Conservation (phyloP, 1,140 invertebrate genomes). For the Cecropterus lyciades region DNA sequence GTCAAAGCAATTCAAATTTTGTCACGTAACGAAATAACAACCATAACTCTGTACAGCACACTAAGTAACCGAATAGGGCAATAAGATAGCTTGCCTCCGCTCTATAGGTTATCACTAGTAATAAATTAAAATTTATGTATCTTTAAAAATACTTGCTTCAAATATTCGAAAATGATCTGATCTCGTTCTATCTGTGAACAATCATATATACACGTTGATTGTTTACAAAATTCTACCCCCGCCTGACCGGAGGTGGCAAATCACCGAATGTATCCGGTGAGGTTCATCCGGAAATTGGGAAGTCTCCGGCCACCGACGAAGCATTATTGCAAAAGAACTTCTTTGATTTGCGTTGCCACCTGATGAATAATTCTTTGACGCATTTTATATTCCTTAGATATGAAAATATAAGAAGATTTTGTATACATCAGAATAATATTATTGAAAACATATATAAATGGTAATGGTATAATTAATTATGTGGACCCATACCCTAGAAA, state of each 20-base stretch:
- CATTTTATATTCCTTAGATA: neutral
- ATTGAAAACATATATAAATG: neutral
- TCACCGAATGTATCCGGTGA: conserved; percentile 49
- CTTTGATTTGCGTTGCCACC: conserved; percentile 36
- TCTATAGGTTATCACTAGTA: too few species aligned
- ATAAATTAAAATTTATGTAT: too few species aligned
- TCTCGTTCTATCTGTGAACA: too few species aligned
- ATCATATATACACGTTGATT: neutral
- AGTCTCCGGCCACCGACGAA: conserved; percentile 44
- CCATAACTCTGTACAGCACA: too few species aligned
- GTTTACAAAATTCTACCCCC: neutral
- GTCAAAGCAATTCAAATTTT: too few species aligned
- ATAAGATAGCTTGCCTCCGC: too few species aligned
- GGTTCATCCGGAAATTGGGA: conserved; percentile 51
- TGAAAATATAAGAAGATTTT: too few species aligned
- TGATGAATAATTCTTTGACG: neutral
- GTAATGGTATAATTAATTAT: neutral
- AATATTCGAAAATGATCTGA: too few species aligned
- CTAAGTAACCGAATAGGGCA: too few species aligned
- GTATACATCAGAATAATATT: too few species aligned
- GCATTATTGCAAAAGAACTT: conserved; percentile 42
- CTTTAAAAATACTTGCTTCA: too few species aligned
- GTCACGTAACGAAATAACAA: too few species aligned
- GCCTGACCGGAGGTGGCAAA: conserved; percentile 48
- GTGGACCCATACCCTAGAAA: neutral